A percentile compares a stretch with the other conserved stretches of the same genome.
Conservation (phyloP, 92 coral and sea anemone species). For the Zoanthus sansibaricus region DNA sequence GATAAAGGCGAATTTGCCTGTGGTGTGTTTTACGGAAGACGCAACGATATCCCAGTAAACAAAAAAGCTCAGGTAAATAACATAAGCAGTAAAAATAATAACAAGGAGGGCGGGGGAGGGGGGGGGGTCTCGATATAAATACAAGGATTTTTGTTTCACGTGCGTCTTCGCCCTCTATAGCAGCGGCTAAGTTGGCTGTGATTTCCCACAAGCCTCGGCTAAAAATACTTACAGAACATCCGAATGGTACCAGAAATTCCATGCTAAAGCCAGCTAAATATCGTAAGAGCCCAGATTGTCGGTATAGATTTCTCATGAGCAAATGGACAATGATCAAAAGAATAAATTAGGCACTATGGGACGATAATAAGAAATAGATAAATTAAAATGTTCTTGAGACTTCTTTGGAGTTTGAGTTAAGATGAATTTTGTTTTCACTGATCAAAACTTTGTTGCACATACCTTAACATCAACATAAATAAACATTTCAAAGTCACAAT, state of each 20-base stretch:
- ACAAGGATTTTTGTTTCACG: conserved; percentile 10
- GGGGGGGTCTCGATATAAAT: background rate
- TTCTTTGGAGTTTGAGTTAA: no score
- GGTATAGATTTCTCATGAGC: background rate
- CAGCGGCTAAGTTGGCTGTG: conserved; percentile 6
- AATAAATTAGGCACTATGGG: background rate
- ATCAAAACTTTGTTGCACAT: no score
- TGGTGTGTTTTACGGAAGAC: conserved; percentile 30
- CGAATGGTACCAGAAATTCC: background rate
- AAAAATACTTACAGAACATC: background rate
- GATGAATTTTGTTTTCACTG: no score
- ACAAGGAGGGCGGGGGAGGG: background rate
- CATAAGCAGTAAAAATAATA: conserved; percentile 9
- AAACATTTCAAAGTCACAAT: background rate
- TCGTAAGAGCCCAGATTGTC: background rate
- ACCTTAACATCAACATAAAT: no score
- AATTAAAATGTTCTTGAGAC: background rate
- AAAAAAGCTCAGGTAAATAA: conserved; percentile 30
- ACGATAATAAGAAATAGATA: background rate
- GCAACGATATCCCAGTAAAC: conserved; percentile 16
- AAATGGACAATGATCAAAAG: background rate
- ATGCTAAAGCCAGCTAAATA: background rate
- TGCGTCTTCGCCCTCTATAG: background rate
- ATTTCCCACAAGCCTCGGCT: background rate
- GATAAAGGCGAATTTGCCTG: background rate